A percentile compares a stretch with the other conserved stretches of the same genome.
Evolutionary conservation across 2,113 vertebrate genomes (phyloP).

Genomic region (Scortum barcoo): DNA sequence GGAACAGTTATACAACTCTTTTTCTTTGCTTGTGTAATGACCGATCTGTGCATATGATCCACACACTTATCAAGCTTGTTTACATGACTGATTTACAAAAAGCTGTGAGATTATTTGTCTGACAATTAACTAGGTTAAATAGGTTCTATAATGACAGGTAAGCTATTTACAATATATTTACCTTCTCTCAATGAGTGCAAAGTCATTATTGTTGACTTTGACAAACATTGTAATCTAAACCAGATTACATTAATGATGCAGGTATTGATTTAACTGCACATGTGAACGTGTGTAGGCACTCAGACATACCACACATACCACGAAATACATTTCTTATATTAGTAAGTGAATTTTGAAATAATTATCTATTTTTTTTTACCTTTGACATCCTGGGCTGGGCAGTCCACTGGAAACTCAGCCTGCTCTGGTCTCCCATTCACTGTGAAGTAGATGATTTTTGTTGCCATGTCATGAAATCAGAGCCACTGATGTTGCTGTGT

Average conservation of each 20-base stretch:
- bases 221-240: too few relatives aligned
- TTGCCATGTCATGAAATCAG: conserved; percentile 69
- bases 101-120: background rate
- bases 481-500: conserved; percentile 1
- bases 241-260: background rate
- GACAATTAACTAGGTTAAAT: background rate
- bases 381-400: conserved; percentile 85
- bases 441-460: conserved; percentile 85
- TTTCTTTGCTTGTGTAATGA: background rate
- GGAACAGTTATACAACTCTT: background rate
- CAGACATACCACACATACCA: background rate
- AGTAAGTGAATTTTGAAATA: background rate
- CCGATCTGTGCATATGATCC: background rate
- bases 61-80: background rate
- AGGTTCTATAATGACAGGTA: too few relatives aligned
- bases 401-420: conserved; percentile 82
- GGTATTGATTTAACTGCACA: background rate
- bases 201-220: background rate
- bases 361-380: conserved; percentile 70
- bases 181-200: background rate
- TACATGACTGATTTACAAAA: background rate
- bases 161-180: background rate
- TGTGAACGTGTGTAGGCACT: background rate
- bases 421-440: conserved; percentile 84
- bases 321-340: background rate